Evolutionary conservation across 2,797 vertebrate species (phyloP).

Genomic region (Chelonia mydas): DNA sequence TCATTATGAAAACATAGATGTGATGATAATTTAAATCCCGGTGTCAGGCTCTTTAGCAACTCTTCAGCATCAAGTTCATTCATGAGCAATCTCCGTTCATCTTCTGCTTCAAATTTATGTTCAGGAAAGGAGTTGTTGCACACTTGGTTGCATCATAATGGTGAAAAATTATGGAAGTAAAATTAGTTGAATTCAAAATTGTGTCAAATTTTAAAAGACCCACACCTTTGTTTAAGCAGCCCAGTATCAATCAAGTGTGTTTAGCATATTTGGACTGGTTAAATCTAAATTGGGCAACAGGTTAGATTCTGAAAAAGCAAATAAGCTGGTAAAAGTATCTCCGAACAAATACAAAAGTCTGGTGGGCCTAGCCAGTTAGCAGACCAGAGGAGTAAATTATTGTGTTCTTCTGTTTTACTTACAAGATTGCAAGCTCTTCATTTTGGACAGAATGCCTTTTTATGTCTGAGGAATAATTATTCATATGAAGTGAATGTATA

Average conservation of each 20-base stretch:
- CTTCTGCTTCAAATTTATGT: not conserved
- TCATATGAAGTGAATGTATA: not conserved
- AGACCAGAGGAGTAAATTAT: not conserved
- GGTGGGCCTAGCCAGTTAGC: not conserved
- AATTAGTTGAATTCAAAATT: not conserved
- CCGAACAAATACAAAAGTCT: not conserved
- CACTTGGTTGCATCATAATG: not conserved
- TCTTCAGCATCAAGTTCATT: not conserved
- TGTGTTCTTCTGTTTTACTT: not conserved
- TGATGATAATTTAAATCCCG: not conserved
- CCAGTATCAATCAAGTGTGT: not conserved
- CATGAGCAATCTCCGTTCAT: not conserved
- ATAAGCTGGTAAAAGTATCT: not conserved
- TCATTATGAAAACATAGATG: not conserved
- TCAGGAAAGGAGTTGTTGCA: not conserved
- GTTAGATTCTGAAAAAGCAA: not conserved
- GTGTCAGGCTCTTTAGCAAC: not conserved
- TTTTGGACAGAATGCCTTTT: not conserved
- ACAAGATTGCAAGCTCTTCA: not conserved
- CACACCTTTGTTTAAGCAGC: not conserved
- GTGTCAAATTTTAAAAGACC: not conserved
- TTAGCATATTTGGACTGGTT: not conserved
- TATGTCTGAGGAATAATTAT: not conserved
- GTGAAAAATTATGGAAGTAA: not conserved
- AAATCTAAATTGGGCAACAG: not conserved